phyloP scores from a whole-genome alignment of 2,113 vertebrate genomes.

The Chionis minor region DNA sequence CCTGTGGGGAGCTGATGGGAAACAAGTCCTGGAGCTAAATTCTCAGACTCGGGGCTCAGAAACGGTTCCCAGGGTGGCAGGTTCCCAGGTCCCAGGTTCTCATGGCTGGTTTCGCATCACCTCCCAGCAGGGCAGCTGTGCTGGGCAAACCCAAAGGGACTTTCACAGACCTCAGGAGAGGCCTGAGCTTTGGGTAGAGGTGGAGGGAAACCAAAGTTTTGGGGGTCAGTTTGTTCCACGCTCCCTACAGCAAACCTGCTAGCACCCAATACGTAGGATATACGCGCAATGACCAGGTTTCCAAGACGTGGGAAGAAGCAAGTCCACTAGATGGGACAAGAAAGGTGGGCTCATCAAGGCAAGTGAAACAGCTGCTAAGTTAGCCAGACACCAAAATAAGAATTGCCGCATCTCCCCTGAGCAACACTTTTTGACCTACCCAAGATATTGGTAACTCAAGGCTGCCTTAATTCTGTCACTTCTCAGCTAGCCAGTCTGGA shows the following conservation, averaged over 20 bases:
- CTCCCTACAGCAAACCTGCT: background rate
- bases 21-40: background rate
- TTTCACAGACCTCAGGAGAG: background rate
- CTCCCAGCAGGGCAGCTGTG: background rate
- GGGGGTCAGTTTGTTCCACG: background rate
- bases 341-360: background rate
- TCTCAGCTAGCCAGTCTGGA: background rate
- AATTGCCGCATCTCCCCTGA: background rate
- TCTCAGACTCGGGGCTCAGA: background rate
- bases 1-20: background rate
- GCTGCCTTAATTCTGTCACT: background rate
- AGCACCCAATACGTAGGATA: background rate
- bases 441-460: rapidly evolving
- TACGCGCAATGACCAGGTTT: rapidly evolving
- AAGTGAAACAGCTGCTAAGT: background rate
- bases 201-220: background rate
- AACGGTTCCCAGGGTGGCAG: background rate
- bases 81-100: background rate
- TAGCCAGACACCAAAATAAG: background rate
- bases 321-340: background rate
- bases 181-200: background rate
- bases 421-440: background rate
- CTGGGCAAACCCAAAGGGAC: background rate
- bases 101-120: background rate
- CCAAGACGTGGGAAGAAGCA: background rate